Base-by-base conservation (phyloP, 1,140 invertebrate genomes). In the Macrobrachium nipponense region DNA sequence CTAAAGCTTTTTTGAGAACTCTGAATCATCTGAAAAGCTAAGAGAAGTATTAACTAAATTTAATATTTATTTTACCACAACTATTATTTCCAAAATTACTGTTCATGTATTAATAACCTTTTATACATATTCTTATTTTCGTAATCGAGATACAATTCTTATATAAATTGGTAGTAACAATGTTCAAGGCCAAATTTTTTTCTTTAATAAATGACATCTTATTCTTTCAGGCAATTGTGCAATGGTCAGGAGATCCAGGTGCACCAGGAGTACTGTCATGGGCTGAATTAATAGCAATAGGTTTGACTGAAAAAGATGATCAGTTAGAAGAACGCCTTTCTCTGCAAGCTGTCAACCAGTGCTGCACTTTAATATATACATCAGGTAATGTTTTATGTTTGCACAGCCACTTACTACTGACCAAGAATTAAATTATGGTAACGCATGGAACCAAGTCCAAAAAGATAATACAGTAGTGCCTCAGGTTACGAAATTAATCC, bases 311-410 rank as follows among this genome's bases (percentile, higher is more conserved):
- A 66, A 72, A 80, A 43, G 90, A 90, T 60, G 83, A 87, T 5
- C 27, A 73, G 18, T 81, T 90, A 15, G 62, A 89, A 15, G 73
- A 81, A 68, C 61, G 90, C 51, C 87, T 90, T 14, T 72, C 73
- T 20, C 72, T 83, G 27, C 43, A 89, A 14, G 89, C 89, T 4
- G 73, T 89, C 76, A 90, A 90, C 60, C 89, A 90, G 77, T 90
- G 90, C 79, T 90, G 89, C 82, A 87, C 80, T 36, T 75, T 90
- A 36, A 89, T 90, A 23, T 90, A 90, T 79, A 90, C 90, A 14
- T 90, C 89, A 70, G 90, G 89, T 83, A 89, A 80, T 20, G 5
- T 43, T 58, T 85, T 12, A 3, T 51, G 7, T 51, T 51, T 51
- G 7, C 27, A 36, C 27, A 36, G 27, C 27, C 51, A 51, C 8